These are phyloP conservation scores for Seira musarum DNA, from an alignment of 2,888 invertebrate species.

Conservation along the genomic window DNA sequence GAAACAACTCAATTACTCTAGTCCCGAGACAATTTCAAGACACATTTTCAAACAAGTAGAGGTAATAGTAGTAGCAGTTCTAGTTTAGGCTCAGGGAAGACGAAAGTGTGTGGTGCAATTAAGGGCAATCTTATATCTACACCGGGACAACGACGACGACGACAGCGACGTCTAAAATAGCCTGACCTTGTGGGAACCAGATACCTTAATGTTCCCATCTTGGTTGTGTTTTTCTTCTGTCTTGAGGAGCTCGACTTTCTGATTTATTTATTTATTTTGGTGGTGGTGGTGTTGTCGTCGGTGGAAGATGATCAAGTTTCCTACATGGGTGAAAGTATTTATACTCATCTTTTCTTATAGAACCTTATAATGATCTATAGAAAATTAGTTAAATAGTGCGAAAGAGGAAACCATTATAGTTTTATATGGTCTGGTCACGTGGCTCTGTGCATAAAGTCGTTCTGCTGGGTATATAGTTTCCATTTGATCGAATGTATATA, in stretches of 20 bases:
- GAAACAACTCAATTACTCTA: too few relatives aligned
- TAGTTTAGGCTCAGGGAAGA: too few relatives aligned
- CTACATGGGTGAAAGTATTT: constrained; percentile 62
- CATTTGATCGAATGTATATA: background rate
- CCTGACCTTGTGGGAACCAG: too few relatives aligned
- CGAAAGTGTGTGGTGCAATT: too few relatives aligned
- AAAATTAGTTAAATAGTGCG: constrained; percentile 21
- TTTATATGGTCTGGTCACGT: background rate
- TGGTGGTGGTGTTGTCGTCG: constrained; percentile 21
- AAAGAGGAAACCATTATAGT: background rate
- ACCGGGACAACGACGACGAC: too few relatives aligned
- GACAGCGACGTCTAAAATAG: too few relatives aligned
- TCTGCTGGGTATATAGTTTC: background rate
- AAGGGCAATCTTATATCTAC: too few relatives aligned
- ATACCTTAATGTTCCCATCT: too few relatives aligned
- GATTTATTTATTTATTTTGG: background rate
- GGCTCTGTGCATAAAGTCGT: background rate
- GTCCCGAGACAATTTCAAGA: too few relatives aligned
- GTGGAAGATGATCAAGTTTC: constrained; percentile 58
- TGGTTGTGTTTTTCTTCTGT: too few relatives aligned
- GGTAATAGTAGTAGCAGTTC: too few relatives aligned
- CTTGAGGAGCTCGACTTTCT: background rate
- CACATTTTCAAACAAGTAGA: too few relatives aligned
- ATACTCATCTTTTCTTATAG: background rate
- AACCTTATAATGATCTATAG: background rate